phyloP scores from a whole-genome alignment of 2,113 vertebrate species.

The Anguilla japonica region DNA sequence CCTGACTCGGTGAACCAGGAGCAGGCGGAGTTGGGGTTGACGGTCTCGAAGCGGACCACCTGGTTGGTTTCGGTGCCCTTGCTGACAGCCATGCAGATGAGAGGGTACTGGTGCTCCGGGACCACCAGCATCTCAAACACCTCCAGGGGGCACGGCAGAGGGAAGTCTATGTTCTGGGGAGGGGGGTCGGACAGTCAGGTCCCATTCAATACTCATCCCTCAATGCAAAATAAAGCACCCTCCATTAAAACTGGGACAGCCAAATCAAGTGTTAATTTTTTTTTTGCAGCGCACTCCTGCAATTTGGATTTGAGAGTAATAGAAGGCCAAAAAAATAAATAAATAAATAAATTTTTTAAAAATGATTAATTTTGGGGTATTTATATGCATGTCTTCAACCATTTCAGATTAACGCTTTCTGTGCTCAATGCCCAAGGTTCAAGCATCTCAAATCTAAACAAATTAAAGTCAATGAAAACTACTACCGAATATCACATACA shows the following conservation, averaged over 20 bases:
- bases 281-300: no score
- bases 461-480: no score
- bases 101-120: conserved; percentile 90
- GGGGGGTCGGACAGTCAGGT: neutral
- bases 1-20: conserved; percentile 95
- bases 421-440: no score
- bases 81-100: conserved; percentile 93
- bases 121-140: conserved; percentile 98
- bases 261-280: no score
- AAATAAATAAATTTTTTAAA: no score
- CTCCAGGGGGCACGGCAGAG: conserved; percentile 89
- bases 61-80: conserved; percentile 92
- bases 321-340: no score
- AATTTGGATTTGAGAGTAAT: no score
- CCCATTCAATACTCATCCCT: neutral
- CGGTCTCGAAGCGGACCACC: conserved; percentile 92
- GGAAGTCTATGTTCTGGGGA: conserved; percentile 90
- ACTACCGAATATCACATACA: no score
- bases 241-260: neutral
- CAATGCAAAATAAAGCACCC: neutral
- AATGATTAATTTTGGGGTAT: no score
- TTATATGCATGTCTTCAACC: no score
- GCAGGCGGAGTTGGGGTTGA: conserved; percentile 92
- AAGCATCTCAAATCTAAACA: no score
- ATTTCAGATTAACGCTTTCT: no score